These are phyloP conservation scores for Tangara arthus DNA, from an alignment of 2,797 vertebrate species.

Conservation along the genomic window DNA sequence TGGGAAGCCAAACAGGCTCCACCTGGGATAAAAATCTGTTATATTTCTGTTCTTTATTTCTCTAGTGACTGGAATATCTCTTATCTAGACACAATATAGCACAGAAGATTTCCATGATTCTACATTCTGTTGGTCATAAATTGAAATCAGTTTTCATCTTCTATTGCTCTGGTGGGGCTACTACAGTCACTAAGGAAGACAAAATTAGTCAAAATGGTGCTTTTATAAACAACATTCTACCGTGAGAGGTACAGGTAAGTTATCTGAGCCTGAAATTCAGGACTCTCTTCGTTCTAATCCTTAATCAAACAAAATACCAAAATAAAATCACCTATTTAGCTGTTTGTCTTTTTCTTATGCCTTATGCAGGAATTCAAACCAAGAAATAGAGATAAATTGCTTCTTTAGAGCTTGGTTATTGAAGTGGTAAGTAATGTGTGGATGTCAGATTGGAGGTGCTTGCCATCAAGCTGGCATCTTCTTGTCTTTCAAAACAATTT, in stretches of 20 bases:
- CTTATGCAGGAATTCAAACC: neutral
- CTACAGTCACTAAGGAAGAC: neutral
- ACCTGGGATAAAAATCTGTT: neutral
- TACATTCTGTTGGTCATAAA: neutral
- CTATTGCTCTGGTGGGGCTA: neutral
- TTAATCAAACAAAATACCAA: neutral
- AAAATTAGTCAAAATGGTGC: neutral
- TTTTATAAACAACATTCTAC: neutral
- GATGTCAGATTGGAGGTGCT: neutral
- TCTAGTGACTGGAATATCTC: neutral
- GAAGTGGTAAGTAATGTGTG: neutral
- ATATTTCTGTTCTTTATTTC: neutral
- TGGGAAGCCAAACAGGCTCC: neutral
- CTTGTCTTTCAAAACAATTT: neutral
- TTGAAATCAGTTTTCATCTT: neutral
- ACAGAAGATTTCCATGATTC: neutral
- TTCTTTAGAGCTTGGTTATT: neutral
- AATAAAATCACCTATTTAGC: neutral
- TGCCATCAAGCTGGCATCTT: neutral
- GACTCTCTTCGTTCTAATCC: neutral
- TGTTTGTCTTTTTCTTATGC: neutral
- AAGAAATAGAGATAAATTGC: neutral
- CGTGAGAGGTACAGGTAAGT: neutral
- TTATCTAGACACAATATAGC: neutral
- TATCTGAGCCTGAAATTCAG: neutral